phyloP scores from a whole-genome alignment of 2,888 invertebrate species.

The Mesochorus sp. region DNA sequence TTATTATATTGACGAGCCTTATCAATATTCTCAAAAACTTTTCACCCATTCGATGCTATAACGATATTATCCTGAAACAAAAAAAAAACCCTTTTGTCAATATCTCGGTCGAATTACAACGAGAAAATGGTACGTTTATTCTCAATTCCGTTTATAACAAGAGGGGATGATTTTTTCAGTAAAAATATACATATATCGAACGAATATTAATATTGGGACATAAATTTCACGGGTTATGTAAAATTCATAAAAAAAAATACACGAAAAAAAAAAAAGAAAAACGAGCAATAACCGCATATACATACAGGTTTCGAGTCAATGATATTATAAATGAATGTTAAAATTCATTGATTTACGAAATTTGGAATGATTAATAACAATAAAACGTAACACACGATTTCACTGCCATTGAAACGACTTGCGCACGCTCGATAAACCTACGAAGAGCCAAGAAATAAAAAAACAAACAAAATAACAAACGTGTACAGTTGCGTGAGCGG shows the following conservation, averaged over 20 bases:
- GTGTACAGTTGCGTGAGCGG: constrained; percentile 74
- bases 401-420: constrained; percentile 79
- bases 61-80: no score
- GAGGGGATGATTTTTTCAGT: no score
- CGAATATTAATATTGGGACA: no score
- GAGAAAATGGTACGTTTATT: no score
- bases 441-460: constrained; percentile 65
- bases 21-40: no score
- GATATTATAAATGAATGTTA: constrained; percentile 55
- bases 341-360: constrained; percentile 70
- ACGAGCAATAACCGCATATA: constrained; percentile 70
- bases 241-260: not conserved
- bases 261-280: constrained; percentile 38
- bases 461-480: constrained; percentile 24
- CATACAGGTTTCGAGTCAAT: constrained; percentile 73
- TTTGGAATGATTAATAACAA: constrained; percentile 75
- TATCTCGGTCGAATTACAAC: no score
- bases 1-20: no score
- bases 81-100: no score
- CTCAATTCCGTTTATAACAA: no score
- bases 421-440: constrained; percentile 72
- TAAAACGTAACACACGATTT: constrained; percentile 73
- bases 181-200: no score
- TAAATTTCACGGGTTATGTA: no score
- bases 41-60: no score